Evolutionary conservation across 2,113 vertebrate genomes (phyloP), one percentile per base, ranked within the genome.

Genomic region (Australoheros scitulus): DNA sequence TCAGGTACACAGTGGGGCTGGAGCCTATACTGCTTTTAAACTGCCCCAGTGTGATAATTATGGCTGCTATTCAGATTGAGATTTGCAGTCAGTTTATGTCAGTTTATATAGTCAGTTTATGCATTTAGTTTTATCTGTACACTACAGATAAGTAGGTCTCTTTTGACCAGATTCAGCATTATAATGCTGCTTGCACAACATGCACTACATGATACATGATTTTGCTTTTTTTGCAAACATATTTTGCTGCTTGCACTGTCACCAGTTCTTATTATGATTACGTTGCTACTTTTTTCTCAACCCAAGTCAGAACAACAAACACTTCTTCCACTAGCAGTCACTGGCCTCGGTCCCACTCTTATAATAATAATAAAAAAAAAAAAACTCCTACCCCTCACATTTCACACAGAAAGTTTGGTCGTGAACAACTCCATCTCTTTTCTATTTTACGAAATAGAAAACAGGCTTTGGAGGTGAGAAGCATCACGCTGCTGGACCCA

Each of bases 371-470:
- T 4, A 29, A 5, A 29, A 29, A 29, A 29, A 29, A 36, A 36
- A 72, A 72, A 72, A 72, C 47, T 70, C 24, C 65, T 55, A 72
- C 68, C 17, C 3, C 4, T 72, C 68, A 55, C 47, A 55, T 72
- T 52, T 55, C 47, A 1, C 47, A 72, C 3, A 55, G 26, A 55
- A 72, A 72, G 65, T 72, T 52, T 72, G 43, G 18, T 34, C 18
- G 1, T 55, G 68, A n/a, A 55, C 68, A 55, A 50, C 47, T 72
- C 65, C 32, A 26, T 17, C 24, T 72, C 68, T 55, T 29, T 34
- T 63, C 77, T 36, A 59, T 83, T 82, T 85, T 87, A 58, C 50
- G 64, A 76, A n/a, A n/a, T n/a, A n/a, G n/a, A n/a, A 52, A 41
- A 68, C 47, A 74, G 36, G 34, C 47, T 24, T 3, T 9, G 22